These are phyloP conservation scores for Psix sp. DNA, from an alignment of 1,140 invertebrate genomes.

Conservation along the genomic window DNA sequence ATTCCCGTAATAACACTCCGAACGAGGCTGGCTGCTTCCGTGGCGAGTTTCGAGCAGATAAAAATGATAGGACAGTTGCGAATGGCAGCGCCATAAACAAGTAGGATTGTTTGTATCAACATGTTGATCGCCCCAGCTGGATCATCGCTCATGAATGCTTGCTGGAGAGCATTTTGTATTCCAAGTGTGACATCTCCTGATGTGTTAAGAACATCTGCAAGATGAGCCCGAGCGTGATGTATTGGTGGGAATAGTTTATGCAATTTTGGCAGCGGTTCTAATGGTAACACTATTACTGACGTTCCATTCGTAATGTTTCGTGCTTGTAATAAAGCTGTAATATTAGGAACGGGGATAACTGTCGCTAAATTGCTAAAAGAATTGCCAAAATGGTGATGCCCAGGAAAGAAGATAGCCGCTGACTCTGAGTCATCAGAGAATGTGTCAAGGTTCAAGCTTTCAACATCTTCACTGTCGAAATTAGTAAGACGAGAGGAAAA, in stretches of 20 bases:
- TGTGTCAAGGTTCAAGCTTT: slow-evolving; percentile 14
- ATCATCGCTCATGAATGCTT: slow-evolving; percentile 57
- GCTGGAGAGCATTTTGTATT: slow-evolving; percentile 56
- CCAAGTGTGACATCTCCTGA: slow-evolving; percentile 54
- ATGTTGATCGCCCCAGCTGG: slow-evolving; percentile 52
- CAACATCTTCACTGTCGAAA: slow-evolving; percentile 1
- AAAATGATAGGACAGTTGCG: slow-evolving; percentile 32
- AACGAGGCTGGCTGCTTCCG: slow-evolving; percentile 33
- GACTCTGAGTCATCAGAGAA: background rate
- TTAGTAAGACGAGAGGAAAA: slow-evolving; percentile 8
- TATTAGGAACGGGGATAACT: slow-evolving; percentile 43
- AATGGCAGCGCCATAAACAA: slow-evolving; percentile 37
- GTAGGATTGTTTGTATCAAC: slow-evolving; percentile 43
- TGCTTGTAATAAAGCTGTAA: slow-evolving; percentile 42
- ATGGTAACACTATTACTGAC: slow-evolving; percentile 25
- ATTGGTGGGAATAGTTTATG: slow-evolving; percentile 34
- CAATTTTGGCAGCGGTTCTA: slow-evolving; percentile 18
- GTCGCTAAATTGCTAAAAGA: slow-evolving; percentile 23
- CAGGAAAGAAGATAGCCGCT: slow-evolving; percentile 34
- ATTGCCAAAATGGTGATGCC: slow-evolving; percentile 7
- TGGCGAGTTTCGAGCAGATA: slow-evolving; percentile 16
- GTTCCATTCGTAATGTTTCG: slow-evolving; percentile 45
- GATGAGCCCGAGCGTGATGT: slow-evolving; percentile 34
- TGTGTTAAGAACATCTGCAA: slow-evolving; percentile 38
- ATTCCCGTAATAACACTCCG: slow-evolving; percentile 20